Evolutionary conservation across 2,888 invertebrate genomes (phyloP).

Genomic region (Blera fallax): DNA sequence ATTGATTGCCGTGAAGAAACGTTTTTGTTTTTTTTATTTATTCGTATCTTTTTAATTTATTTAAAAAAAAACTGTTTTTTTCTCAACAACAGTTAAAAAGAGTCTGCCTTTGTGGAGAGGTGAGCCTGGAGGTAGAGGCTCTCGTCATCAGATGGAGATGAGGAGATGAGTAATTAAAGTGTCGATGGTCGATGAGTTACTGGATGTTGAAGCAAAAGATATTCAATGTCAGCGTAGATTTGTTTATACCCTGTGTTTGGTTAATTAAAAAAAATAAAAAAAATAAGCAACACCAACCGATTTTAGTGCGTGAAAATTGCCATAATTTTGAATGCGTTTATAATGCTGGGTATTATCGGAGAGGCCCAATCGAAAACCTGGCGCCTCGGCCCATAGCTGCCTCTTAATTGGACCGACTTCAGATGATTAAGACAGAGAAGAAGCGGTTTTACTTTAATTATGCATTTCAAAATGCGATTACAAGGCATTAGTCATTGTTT

Average conservation of each 20-base stretch:
- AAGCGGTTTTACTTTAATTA: constrained; percentile 11
- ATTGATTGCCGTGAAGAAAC: constrained; percentile 20
- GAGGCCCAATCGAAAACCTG: neutral
- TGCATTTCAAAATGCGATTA: constrained; percentile 38
- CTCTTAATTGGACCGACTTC: constrained; percentile 1
- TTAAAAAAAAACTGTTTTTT: no score
- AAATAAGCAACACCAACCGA: neutral
- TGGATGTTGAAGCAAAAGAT: neutral
- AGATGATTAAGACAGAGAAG: neutral
- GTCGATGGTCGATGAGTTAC: constrained; percentile 12
- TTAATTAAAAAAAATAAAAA: constrained; percentile 13
- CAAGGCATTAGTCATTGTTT: neutral
- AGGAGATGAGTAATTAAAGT: constrained; percentile 1
- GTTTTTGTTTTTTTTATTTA: constrained; percentile 4
- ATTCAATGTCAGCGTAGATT: constrained; percentile 35
- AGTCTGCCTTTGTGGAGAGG: neutral
- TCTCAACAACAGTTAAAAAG: neutral
- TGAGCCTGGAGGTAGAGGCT: no score
- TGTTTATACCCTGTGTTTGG: neutral
- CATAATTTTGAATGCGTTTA: neutral
- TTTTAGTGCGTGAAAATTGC: neutral
- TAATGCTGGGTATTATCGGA: neutral
- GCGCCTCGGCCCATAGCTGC: neutral
- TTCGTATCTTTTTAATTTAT: neutral
- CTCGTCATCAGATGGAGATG: neutral